Conservation (phyloP, 2,888 invertebrate genomes). For the Beris chalybata region DNA sequence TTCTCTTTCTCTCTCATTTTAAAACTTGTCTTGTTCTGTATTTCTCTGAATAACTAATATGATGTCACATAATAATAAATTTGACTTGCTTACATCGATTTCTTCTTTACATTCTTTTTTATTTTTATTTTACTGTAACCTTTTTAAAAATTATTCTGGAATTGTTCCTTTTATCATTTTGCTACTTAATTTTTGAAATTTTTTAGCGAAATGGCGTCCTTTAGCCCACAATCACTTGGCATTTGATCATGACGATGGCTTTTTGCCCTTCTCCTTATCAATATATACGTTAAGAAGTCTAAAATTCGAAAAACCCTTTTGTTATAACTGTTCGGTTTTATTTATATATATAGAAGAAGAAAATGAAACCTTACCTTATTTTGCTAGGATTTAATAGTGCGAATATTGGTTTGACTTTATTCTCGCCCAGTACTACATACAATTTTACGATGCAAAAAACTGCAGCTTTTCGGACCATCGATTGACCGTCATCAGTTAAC, state of each 20-base stretch:
- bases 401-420: slow-evolving; percentile 78
- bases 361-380: slow-evolving; percentile 57
- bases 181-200: slow-evolving; percentile 43
- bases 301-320: slow-evolving; percentile 18
- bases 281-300: slow-evolving; percentile 47
- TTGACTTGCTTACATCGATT: slow-evolving; percentile 7
- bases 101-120: not conserved
- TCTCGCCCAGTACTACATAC: slow-evolving; percentile 86
- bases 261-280: slow-evolving; percentile 43
- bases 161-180: slow-evolving; percentile 44
- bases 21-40: not conserved
- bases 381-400: slow-evolving; percentile 85
- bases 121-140: slow-evolving; percentile 12
- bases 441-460: slow-evolving; percentile 97
- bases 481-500: slow-evolving; percentile 90
- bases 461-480: slow-evolving; percentile 91
- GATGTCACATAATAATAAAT: not conserved
- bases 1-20: not conserved
- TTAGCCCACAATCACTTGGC: slow-evolving; percentile 47
- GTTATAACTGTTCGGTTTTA: not conserved
- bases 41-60: not conserved
- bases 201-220: slow-evolving; percentile 45
- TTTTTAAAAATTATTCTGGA: slow-evolving; percentile 42
- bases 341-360: not conserved
- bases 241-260: slow-evolving; percentile 46